Percentiles rank a stretch among this genome's conserved stretches.
Evolutionary conservation across 2,888 invertebrate genomes (phyloP).

Genomic region (Nymphalis urticae): DNA sequence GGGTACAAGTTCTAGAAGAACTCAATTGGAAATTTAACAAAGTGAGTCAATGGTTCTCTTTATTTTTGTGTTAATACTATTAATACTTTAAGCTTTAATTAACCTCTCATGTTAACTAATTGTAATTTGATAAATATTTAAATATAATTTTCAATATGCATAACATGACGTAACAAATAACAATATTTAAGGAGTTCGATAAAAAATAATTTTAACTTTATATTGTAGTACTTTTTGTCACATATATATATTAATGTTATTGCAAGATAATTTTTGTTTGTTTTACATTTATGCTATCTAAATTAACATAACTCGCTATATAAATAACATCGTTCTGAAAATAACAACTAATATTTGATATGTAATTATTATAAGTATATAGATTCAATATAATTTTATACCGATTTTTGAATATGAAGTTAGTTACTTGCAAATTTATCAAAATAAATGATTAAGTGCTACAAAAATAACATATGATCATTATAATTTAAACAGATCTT

Average conservation of each 20-base stretch:
- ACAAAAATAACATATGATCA: neutral
- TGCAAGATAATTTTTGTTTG: too few relatives aligned
- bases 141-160: neutral
- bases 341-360: too few relatives aligned
- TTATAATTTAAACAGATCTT: constrained; percentile 1
- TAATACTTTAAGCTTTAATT: constrained; percentile 22
- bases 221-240: too few relatives aligned
- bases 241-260: too few relatives aligned
- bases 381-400: neutral
- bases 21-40: constrained; percentile 58
- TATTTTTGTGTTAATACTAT: constrained; percentile 24
- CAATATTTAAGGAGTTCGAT: neutral
- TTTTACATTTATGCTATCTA: too few relatives aligned
- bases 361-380: too few relatives aligned
- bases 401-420: neutral
- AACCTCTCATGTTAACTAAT: constrained; percentile 12
- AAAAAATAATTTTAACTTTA: too few relatives aligned
- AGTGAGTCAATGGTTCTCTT: constrained; percentile 51
- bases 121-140: neutral
- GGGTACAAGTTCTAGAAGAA: constrained; percentile 70
- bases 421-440: neutral
- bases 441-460: neutral
- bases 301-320: too few relatives aligned
- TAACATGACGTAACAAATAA: neutral
- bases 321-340: too few relatives aligned